Conservation (phyloP, 2,888 invertebrate species). For the Drosophila recens region DNA sequence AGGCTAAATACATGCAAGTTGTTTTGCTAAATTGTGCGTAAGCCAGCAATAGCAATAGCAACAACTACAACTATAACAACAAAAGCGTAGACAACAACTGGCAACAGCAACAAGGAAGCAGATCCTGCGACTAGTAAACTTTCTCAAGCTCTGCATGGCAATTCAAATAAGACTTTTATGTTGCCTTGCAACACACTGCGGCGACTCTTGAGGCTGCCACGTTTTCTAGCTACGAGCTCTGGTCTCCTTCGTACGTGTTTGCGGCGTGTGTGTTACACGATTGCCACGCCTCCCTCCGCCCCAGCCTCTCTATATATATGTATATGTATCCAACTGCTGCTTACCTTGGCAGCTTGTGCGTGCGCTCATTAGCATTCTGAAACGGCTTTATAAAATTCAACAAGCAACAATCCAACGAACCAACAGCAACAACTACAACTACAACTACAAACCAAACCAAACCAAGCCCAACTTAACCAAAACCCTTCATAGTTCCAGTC, state of each 20-base stretch:
- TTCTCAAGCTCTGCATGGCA: slow-evolving; percentile 76
- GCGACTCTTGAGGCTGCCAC: slow-evolving; percentile 55
- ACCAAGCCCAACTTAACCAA: slow-evolving; percentile 23
- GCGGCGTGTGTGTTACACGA: slow-evolving; percentile 78
- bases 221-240: slow-evolving; percentile 13
- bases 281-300: slow-evolving; percentile 57
- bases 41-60: slow-evolving; percentile 58
- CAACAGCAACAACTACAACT: slow-evolving; percentile 39
- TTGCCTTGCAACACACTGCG: slow-evolving; percentile 53
- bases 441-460: slow-evolving; percentile 23
- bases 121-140: slow-evolving; percentile 58
- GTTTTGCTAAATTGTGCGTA: slow-evolving; percentile 81
- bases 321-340: slow-evolving; percentile 31
- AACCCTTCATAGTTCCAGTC: background rate
- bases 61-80: slow-evolving; percentile 20
- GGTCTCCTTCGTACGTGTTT: slow-evolving; percentile 67
- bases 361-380: slow-evolving; percentile 82
- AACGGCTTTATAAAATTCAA: slow-evolving; percentile 81
- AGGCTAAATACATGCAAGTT: slow-evolving; percentile 79
- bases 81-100: slow-evolving; percentile 25
- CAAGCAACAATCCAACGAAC: slow-evolving; percentile 72
- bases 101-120: slow-evolving; percentile 31
- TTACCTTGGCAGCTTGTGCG: slow-evolving; percentile 76
- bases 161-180: slow-evolving; percentile 81
- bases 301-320: slow-evolving; percentile 1